phyloP scores from a whole-genome alignment of 2,888 invertebrate species.

The Dilophus febrilis region DNA sequence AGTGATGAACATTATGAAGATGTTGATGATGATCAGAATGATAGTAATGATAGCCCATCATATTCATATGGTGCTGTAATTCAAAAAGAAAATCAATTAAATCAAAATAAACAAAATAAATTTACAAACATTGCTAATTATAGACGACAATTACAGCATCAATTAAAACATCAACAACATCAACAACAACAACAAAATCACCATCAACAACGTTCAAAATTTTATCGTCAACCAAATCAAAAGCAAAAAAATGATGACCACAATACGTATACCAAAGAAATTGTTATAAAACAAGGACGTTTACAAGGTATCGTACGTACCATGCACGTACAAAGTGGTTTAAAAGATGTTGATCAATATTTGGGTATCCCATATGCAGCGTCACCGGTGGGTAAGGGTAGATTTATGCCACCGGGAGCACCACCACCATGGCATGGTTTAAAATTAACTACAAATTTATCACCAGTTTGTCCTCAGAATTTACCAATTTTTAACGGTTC shows the following conservation, averaged over 20 bases:
- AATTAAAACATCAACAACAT: not conserved
- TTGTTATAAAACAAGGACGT: slow-evolving; percentile 47
- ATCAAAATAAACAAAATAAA: too few species aligned
- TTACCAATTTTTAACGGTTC: slow-evolving; percentile 46
- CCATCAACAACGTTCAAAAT: not conserved
- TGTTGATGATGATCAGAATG: too few species aligned
- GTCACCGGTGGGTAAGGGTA: slow-evolving; percentile 50
- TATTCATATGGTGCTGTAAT: too few species aligned
- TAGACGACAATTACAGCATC: too few species aligned
- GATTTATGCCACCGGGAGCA: slow-evolving; percentile 75
- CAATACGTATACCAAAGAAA: slow-evolving; percentile 37
- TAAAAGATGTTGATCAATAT: slow-evolving; percentile 54
- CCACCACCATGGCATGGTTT: slow-evolving; percentile 65
- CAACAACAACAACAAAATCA: too few species aligned
- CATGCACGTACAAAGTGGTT: slow-evolving; percentile 37
- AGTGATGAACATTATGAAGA: too few species aligned
- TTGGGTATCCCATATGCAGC: slow-evolving; percentile 70
- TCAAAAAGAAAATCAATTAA: too few species aligned
- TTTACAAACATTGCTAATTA: too few species aligned
- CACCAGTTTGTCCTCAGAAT: slow-evolving; percentile 75
- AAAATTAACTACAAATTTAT: slow-evolving; percentile 49
- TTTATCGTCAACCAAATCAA: too few species aligned
- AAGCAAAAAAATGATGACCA: not conserved
- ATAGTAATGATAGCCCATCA: too few species aligned
- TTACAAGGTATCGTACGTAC: slow-evolving; percentile 50